A percentile compares a stretch with the other conserved stretches of the same genome.
phyloP scores from a whole-genome alignment of 2,797 vertebrate genomes.

The Sciurus vulgaris region DNA sequence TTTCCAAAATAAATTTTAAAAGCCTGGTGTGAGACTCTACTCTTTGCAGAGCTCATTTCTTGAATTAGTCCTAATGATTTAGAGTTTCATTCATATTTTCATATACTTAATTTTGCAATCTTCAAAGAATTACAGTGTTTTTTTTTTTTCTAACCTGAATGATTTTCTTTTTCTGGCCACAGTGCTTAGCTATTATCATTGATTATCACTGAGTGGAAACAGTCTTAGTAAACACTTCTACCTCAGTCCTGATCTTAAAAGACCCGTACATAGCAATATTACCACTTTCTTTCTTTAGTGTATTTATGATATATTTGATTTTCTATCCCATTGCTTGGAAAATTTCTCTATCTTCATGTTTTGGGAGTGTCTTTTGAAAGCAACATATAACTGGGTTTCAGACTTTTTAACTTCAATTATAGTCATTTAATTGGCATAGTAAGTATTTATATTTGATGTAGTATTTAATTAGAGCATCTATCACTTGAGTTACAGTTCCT shows the following conservation, averaged over 20 bases:
- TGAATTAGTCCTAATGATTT: not conserved
- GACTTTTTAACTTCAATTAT: not conserved
- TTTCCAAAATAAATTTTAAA: not conserved
- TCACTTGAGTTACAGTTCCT: not conserved
- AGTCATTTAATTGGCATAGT: not conserved
- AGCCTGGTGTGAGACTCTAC: too few species aligned
- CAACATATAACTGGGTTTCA: not conserved
- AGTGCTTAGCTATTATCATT: not conserved
- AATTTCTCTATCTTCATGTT: not conserved
- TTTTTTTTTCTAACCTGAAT: not conserved
- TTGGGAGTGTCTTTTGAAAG: not conserved
- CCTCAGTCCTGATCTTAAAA: not conserved
- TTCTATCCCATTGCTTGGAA: not conserved
- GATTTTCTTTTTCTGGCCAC: not conserved
- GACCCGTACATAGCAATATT: not conserved
- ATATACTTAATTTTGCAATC: not conserved
- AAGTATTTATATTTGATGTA: not conserved
- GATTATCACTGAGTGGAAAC: not conserved
- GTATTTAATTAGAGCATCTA: not conserved
- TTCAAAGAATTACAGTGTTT: not conserved
- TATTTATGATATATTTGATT: not conserved
- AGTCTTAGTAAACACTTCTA: not conserved
- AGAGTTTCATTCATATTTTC: not conserved
- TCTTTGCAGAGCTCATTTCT: not conserved
- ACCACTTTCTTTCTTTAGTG: not conserved